phyloP scores from a whole-genome alignment of 2,797 vertebrate species.

The Cottoperca gobio region DNA sequence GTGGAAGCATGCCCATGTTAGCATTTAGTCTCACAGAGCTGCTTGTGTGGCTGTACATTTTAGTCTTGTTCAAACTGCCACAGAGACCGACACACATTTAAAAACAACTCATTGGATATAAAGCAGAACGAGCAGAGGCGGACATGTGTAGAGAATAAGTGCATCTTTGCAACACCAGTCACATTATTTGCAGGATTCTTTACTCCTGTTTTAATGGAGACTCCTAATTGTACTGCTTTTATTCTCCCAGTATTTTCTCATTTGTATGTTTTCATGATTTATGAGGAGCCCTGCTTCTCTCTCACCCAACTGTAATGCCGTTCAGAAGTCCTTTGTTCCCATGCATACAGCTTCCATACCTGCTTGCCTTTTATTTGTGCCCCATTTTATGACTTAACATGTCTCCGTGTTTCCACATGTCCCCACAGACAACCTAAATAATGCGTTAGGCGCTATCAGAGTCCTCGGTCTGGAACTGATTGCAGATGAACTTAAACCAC shows the following conservation, averaged over 20 bases:
- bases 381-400: not conserved
- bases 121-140: not conserved
- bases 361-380: not conserved
- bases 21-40: not conserved
- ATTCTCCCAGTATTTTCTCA: not conserved
- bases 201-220: fast-evolving
- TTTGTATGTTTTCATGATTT: not conserved
- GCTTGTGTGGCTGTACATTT: not conserved
- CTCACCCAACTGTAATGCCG: not conserved
- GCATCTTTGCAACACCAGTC: not conserved
- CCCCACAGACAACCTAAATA: conserved; percentile 78
- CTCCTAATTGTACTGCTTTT: not conserved
- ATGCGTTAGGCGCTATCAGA: conserved; percentile 80
- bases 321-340: not conserved
- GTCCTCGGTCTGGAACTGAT: conserved; percentile 82
- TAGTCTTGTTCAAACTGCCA: too few relatives aligned
- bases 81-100: not conserved
- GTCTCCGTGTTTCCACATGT: not conserved
- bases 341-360: not conserved
- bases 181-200: not conserved
- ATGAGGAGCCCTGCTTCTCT: not conserved
- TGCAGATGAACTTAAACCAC: conserved; percentile 81
- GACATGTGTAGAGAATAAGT: not conserved
- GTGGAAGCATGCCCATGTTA: not conserved
- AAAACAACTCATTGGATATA: not conserved